Conservation (phyloP, 1,140 invertebrate genomes). For the Drosophila sturtevanti region DNA sequence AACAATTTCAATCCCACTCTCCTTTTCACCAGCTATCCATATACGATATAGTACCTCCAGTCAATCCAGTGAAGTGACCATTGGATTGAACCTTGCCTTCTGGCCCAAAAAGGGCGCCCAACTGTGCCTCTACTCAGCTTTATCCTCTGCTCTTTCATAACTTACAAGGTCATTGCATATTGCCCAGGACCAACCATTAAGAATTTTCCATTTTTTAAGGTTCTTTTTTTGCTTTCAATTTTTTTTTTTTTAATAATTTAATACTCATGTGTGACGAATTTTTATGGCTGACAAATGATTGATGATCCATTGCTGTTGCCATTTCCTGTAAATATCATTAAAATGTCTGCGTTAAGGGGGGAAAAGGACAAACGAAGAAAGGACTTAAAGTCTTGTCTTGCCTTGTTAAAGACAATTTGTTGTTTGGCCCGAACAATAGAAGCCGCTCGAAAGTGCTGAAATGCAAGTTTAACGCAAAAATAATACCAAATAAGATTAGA, state of each 20-base stretch:
- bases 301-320: constrained; percentile 57
- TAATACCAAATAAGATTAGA: constrained; percentile 81
- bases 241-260: constrained; percentile 68
- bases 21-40: background rate
- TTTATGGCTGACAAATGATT: constrained; percentile 82
- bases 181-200: constrained; percentile 75
- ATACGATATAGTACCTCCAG: constrained; percentile 23
- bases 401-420: constrained; percentile 52
- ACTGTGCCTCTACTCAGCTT: constrained; percentile 21
- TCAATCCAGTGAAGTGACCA: constrained; percentile 44
- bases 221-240: constrained; percentile 24
- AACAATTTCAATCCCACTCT: constrained; percentile 6
- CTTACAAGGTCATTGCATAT: constrained; percentile 74
- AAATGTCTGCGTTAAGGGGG: constrained; percentile 43
- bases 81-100: constrained; percentile 60
- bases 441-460: constrained; percentile 54
- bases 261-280: constrained; percentile 78
- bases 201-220: constrained; percentile 46
- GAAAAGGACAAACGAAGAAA: constrained; percentile 13
- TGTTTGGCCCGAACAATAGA: constrained; percentile 18
- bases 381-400: constrained; percentile 49
- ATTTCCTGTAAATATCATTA: constrained; percentile 79
- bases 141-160: constrained; percentile 43
- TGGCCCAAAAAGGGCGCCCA: constrained; percentile 42
- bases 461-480: constrained; percentile 77